Percentiles rank a stretch among this genome's conserved stretches.
Evolutionary conservation across 1,140 invertebrate genomes (phyloP).

Genomic region (Bursaphelenchus mucronatus): DNA sequence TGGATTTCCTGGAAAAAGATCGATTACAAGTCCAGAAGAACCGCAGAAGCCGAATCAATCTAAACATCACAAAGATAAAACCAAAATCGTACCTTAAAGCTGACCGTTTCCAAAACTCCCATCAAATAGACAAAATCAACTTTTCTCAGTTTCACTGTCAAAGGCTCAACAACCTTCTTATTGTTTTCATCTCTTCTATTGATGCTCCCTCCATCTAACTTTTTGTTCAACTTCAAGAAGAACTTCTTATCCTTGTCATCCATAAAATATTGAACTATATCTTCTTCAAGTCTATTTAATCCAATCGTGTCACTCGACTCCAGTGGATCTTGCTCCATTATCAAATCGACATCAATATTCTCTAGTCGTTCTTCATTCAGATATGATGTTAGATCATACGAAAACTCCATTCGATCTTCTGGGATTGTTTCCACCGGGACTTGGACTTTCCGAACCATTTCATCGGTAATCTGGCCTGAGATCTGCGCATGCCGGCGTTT

Average conservation of each 20-base stretch:
- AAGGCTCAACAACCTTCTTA: not conserved
- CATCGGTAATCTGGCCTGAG: conserved; percentile 9
- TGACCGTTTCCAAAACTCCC: conserved; percentile 3
- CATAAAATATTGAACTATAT: not conserved
- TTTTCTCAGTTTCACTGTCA: conserved; percentile 2
- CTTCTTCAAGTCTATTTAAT: not conserved
- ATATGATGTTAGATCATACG: too few species aligned
- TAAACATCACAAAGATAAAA: not conserved
- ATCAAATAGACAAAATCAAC: conserved; percentile 8
- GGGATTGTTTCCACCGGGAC: conserved; percentile 5
- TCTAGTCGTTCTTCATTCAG: too few species aligned
- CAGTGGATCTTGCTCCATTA: too few species aligned
- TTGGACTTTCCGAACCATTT: conserved; percentile 17
- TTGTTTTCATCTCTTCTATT: conserved; percentile 15
- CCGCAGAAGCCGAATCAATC: too few species aligned
- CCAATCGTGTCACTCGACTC: too few species aligned
- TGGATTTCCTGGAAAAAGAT: conserved; percentile 11
- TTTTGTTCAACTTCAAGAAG: conserved; percentile 2
- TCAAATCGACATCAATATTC: too few species aligned
- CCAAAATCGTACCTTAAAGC: conserved; percentile 11
- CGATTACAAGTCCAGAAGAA: not conserved
- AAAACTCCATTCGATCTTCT: too few species aligned
- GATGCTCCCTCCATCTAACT: conserved; percentile 1
- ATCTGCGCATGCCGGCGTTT: conserved; percentile 2
- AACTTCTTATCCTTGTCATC: conserved; percentile 5